phyloP scores from a whole-genome alignment of 2,888 invertebrate genomes.

The Tetragonisca angustula region DNA sequence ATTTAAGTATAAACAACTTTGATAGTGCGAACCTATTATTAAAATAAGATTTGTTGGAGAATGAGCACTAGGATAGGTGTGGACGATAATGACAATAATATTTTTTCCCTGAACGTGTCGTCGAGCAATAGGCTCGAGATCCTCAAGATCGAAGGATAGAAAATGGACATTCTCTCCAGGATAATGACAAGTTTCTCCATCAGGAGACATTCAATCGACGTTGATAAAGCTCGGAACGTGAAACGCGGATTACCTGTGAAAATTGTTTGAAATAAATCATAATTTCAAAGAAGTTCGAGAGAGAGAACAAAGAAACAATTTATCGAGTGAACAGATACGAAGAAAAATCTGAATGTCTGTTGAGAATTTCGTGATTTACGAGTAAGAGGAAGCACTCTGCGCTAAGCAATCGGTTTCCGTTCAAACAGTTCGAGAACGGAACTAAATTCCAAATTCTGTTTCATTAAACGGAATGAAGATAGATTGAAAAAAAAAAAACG shows the following conservation, averaged over 20 bases:
- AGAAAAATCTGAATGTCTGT: background rate
- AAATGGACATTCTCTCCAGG: background rate
- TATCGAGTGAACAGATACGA: background rate
- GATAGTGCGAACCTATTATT: no score
- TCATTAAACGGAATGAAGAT: accelerated
- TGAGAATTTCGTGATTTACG: background rate
- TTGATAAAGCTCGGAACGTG: no score
- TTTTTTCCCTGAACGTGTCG: no score
- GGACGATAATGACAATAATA: no score
- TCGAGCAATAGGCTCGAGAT: background rate
- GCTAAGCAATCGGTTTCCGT: background rate
- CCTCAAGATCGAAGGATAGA: background rate
- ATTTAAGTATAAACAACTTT: no score
- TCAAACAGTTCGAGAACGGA: background rate
- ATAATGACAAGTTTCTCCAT: no score
- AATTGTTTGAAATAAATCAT: background rate
- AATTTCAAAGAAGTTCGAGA: background rate
- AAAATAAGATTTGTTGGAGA: no score
- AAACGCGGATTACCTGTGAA: background rate
- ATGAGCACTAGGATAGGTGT: no score
- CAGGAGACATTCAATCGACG: no score
- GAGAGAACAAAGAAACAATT: background rate
- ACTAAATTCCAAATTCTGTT: background rate
- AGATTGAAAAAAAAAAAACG: background rate
- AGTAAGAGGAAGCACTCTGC: background rate